A percentile compares a stretch with the other conserved stretches of the same genome.
Evolutionary conservation across 2,113 vertebrate genomes (phyloP).

Genomic region (Corvus moneduloides): DNA sequence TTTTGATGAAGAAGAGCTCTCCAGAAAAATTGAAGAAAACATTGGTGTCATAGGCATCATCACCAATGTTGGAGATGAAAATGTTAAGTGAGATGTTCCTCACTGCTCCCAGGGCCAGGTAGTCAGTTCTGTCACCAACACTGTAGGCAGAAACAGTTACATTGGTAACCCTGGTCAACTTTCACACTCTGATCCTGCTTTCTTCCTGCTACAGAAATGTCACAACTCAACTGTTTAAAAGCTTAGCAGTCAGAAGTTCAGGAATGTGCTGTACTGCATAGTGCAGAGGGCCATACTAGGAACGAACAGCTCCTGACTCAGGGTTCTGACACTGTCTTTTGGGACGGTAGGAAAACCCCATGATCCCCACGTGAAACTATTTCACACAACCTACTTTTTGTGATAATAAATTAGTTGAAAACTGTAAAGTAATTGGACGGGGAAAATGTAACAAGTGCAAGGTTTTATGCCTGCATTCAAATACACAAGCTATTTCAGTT

Average conservation of each 20-base stretch:
- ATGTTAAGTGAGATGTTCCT: conserved; percentile 93
- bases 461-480: not conserved
- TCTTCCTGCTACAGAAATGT: not conserved
- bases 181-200: not conserved
- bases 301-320: not conserved
- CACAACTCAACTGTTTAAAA: not conserved
- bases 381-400: not conserved
- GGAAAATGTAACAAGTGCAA: not conserved
- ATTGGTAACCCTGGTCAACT: not conserved
- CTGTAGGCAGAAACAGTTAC: conserved; percentile 61
- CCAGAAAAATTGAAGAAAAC: conserved; percentile 95
- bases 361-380: not conserved
- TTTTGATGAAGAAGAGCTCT: conserved; percentile 98
- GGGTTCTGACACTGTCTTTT: not conserved
- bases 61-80: conserved; percentile 89
- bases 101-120: conserved; percentile 92
- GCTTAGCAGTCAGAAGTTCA: not conserved
- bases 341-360: not conserved
- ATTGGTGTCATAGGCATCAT: conserved; percentile 95
- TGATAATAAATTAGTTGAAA: not conserved
- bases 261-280: not conserved
- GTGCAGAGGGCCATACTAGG: not conserved
- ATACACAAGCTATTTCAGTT: not conserved
- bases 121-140: conserved; percentile 76
- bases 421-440: not conserved